Evolutionary conservation across 1,140 invertebrate species (phyloP), one percentile per base, ranked within the genome.

Genomic region (Meloidogyne hapla): DNA sequence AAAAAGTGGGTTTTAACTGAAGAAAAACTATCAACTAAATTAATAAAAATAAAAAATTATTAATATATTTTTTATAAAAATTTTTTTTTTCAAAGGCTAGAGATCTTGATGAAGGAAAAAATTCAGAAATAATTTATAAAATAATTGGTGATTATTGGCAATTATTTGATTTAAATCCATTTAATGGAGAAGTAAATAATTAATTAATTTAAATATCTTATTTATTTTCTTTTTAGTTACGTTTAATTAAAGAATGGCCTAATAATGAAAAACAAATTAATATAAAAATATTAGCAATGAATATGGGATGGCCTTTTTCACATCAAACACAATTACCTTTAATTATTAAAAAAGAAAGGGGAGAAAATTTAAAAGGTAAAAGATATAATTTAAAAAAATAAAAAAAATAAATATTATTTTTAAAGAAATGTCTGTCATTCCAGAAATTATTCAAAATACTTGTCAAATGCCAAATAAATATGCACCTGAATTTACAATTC

Each of bases 21-120:
- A n/a, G n/a, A n/a, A n/a, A n/a, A n/a, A n/a, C n/a, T n/a, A n/a
- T n/a, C n/a, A 33, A 33, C 33, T 6, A 33, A 33, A 33, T 33
- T 33, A 5, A 33, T 33, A 33, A 33, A 33, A 33, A 33, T 33
- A 6, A 4, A 33, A 33, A 8, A 33, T 33, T 33, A 33, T 33
- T 33, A 33, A 33, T 6, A 18, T 12, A 42, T 42, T 42, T 12
- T 42, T 42, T 42, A 48, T 18, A 18, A 18, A 18, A 18, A 48
- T 48, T 48, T 18, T 18, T 48, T 3, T 48, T 48, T 48, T 48
- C 5, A 48, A 48, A 48, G 45, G 89, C 88, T 21, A 87, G 82
- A 1, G 89, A 90, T 77, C 26, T 33, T 9, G 89, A 90, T 79
- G 67, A 77, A 21, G 89, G 88, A n/a, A 76, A 86, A 12, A 89